phyloP scores from a whole-genome alignment of 2,888 invertebrate species.

The Ormyrus thymus region DNA sequence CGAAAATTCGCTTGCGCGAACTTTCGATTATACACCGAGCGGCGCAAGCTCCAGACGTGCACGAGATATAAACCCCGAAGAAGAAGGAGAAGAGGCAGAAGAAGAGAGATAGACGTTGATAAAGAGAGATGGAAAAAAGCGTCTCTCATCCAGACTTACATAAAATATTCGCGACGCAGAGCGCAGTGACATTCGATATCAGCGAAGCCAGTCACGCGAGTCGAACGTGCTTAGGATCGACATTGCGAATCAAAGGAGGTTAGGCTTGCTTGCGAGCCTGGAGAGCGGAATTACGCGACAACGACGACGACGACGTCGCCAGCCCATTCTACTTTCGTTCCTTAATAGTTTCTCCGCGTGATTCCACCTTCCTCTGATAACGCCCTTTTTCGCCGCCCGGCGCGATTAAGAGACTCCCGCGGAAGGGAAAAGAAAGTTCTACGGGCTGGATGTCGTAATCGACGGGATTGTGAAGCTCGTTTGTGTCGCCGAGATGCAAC shows the following conservation, averaged over 20 bases:
- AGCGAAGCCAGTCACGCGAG: conserved; percentile 58
- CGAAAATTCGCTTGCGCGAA: conserved; percentile 37
- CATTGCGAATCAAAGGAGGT: conserved; percentile 52
- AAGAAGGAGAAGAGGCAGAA: not conserved
- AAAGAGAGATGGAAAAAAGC: conserved; percentile 3
- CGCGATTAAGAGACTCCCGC: no score
- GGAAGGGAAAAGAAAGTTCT: no score
- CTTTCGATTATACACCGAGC: conserved; percentile 41
- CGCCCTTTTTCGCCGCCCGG: no score
- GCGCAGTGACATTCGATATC: conserved; percentile 57
- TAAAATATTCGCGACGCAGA: conserved; percentile 58
- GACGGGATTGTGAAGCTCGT: no score
- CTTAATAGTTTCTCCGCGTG: conserved; percentile 47
- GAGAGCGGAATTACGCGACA: conserved; percentile 36
- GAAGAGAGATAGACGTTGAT: conserved; percentile 3
- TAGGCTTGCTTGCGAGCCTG: conserved; percentile 9
- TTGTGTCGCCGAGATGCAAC: no score
- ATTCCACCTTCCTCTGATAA: not conserved
- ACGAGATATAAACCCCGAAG: not conserved
- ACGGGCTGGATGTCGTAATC: no score
- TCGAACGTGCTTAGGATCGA: conserved; percentile 52
- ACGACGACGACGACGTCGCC: not conserved
- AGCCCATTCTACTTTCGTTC: conserved; percentile 26
- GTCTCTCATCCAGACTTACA: conserved; percentile 53
- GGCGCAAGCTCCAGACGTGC: not conserved